Evolutionary conservation across 1,140 invertebrate species (phyloP).

Genomic region (Macrosteles quadrilineatus): DNA sequence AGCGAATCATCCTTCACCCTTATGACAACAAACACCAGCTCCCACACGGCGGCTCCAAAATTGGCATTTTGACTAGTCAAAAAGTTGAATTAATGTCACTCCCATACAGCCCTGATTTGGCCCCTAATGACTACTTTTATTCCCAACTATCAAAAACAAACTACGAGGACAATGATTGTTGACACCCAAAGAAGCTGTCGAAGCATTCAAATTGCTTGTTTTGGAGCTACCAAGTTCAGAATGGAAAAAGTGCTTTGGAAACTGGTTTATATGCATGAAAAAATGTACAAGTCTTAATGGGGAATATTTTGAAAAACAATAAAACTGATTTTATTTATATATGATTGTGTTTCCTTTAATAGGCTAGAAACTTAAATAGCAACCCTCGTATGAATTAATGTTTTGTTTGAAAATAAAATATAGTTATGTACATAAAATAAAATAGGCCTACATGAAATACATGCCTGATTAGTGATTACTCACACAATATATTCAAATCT

Average conservation of each 20-base stretch:
- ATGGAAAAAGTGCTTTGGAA: conserved; percentile 45
- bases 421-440: no score
- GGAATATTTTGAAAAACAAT: conserved; percentile 18
- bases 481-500: no score
- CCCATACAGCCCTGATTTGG: conserved; percentile 49
- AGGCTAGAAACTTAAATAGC: neutral
- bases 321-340: neutral
- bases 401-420: no score
- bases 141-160: conserved; percentile 47
- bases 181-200: conserved; percentile 43
- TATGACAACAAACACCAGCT: conserved; percentile 43
- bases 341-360: conserved; percentile 47
- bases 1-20: conserved; percentile 43
- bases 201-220: conserved; percentile 45
- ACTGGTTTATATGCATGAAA: conserved; percentile 40
- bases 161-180: conserved; percentile 45
- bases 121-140: conserved; percentile 50
- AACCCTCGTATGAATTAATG: no score
- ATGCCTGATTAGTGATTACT: no score
- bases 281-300: conserved; percentile 38
- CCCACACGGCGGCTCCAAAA: conserved; percentile 37
- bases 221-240: conserved; percentile 44
- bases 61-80: conserved; percentile 41
- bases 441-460: no score
- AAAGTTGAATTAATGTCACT: conserved; percentile 48